Conservation (phyloP, 2,797 vertebrate genomes). For the Gymnothorax javanicus region DNA sequence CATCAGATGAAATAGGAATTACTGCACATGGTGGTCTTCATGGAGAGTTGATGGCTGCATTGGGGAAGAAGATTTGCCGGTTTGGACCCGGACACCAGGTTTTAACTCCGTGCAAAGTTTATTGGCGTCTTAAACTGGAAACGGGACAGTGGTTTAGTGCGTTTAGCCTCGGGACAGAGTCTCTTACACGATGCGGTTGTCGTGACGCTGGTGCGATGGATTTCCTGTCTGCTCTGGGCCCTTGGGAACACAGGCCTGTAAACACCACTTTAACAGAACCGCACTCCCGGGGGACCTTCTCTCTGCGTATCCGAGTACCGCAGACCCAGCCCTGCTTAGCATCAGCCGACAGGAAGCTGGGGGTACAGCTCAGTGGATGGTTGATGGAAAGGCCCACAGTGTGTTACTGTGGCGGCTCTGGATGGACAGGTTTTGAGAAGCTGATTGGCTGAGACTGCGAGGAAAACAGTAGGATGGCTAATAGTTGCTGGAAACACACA, state of each 20-base stretch:
- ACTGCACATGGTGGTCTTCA: not conserved
- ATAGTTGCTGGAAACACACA: slow-evolving; percentile 1
- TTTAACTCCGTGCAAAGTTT: not conserved
- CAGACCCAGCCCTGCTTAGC: not conserved
- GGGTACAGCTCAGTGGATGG: not conserved
- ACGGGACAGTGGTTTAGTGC: not conserved
- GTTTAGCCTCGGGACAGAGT: not conserved
- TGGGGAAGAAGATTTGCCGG: not conserved
- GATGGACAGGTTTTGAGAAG: not conserved
- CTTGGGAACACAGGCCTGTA: not conserved
- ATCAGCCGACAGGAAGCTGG: not conserved
- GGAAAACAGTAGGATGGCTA: not conserved
- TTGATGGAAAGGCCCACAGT: not conserved
- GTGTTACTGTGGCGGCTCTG: not conserved
- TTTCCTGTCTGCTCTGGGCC: not conserved
- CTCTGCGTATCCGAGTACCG: not conserved
- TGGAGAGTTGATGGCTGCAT: not conserved
- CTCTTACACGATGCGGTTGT: not conserved
- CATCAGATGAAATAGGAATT: not conserved
- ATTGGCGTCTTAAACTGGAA: not conserved
- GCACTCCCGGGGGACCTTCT: not conserved
- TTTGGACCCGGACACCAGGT: not conserved
- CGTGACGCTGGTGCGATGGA: not conserved
- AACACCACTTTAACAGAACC: not conserved
- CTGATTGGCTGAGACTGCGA: not conserved